Percentiles rank a stretch among this genome's conserved stretches.
These are phyloP conservation scores for Morelia viridis DNA, from an alignment of 2,797 vertebrate genomes.

Conservation along the genomic window DNA sequence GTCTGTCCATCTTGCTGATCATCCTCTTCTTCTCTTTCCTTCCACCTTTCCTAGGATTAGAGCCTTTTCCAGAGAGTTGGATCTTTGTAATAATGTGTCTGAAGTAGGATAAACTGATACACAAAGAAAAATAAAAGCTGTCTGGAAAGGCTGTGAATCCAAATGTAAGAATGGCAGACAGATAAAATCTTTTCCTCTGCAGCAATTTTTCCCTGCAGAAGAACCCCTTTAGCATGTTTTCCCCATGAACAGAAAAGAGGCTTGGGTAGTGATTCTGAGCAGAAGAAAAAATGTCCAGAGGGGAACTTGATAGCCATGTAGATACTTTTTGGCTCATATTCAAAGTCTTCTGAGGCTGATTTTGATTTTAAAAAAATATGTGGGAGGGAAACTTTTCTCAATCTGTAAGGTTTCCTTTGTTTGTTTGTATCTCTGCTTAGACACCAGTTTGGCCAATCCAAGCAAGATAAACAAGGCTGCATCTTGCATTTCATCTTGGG, in stretches of 20 bases:
- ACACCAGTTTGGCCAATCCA: neutral
- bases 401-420: neutral
- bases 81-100: neutral
- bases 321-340: neutral
- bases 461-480: neutral
- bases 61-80: neutral
- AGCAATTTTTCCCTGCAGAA: neutral
- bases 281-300: neutral
- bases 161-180: neutral
- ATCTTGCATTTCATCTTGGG: neutral
- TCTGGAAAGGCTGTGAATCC: neutral
- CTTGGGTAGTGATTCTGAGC: neutral
- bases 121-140: neutral
- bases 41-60: neutral
- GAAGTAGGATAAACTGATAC: neutral
- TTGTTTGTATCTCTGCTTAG: neutral
- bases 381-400: neutral
- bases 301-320: neutral
- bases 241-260: neutral
- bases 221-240: neutral
- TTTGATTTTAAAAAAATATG: neutral
- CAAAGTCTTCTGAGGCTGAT: neutral
- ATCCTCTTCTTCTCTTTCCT: neutral
- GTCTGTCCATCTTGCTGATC: neutral
- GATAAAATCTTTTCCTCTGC: neutral